phyloP scores from a whole-genome alignment of 1,140 invertebrate species.

The Littorina saxatilis region DNA sequence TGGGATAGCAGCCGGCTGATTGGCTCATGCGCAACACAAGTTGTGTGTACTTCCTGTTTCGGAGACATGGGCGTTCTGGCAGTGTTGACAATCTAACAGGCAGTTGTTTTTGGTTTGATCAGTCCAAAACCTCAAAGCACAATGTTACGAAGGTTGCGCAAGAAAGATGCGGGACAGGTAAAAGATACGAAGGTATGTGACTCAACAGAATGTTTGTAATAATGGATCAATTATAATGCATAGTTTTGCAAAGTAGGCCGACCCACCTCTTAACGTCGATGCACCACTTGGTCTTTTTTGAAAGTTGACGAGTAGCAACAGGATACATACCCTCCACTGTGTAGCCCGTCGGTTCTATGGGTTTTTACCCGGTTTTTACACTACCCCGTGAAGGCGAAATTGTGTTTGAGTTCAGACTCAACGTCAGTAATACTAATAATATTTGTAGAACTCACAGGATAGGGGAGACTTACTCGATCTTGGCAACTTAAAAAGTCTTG shows the following conservation, averaged over 20 bases:
- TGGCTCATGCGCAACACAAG: conserved; percentile 13
- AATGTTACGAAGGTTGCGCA: conserved; percentile 27
- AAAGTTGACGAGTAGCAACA: too few relatives aligned
- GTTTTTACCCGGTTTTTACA: too few relatives aligned
- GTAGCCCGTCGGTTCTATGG: too few relatives aligned
- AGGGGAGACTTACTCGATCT: too few relatives aligned
- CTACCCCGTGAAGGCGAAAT: too few relatives aligned
- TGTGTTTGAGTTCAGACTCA: too few relatives aligned
- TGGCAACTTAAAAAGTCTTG: too few relatives aligned
- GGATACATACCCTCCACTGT: too few relatives aligned
- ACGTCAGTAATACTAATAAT: too few relatives aligned
- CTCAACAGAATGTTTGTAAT: too few relatives aligned
- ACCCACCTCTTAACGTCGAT: neutral
- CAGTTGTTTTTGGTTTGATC: conserved; percentile 4
- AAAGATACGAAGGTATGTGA: neutral
- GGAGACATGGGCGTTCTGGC: conserved; percentile 37
- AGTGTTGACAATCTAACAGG: conserved; percentile 16
- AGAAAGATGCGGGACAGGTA: conserved; percentile 34
- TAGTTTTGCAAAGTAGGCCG: neutral
- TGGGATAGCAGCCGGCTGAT: neutral
- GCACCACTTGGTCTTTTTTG: too few relatives aligned
- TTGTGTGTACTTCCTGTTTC: neutral
- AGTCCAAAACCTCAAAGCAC: neutral
- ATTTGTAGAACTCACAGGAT: too few relatives aligned
- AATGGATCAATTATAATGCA: neutral